phyloP scores from a whole-genome alignment of 2,888 invertebrate species.

The Pristionchus arcanus region DNA sequence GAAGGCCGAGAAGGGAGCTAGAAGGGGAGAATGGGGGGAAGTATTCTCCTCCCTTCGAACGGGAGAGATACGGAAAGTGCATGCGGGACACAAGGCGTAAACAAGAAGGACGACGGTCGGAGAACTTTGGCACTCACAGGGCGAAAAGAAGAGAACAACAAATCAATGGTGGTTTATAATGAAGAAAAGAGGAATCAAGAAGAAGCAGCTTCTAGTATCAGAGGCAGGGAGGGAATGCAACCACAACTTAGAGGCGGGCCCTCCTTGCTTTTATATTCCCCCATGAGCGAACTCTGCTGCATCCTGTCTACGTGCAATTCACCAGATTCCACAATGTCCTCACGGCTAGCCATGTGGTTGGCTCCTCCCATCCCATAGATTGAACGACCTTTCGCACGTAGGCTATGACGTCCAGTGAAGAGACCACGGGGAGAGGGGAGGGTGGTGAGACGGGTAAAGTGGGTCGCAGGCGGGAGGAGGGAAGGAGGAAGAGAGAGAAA shows the following conservation, averaged over 20 bases:
- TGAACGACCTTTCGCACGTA: not conserved
- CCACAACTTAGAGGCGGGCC: not conserved
- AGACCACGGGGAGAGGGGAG: not conserved
- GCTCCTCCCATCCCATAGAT: not conserved
- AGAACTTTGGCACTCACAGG: not conserved
- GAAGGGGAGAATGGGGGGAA: not conserved
- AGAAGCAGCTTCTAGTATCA: not conserved
- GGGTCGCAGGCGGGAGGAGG: not conserved
- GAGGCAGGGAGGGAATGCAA: too few species aligned
- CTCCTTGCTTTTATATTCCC: not conserved
- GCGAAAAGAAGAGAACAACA: not conserved
- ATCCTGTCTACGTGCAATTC: not conserved
- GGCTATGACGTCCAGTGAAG: not conserved
- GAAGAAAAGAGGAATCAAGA: not conserved
- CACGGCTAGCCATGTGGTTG: not conserved
- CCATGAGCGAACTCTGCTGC: not conserved
- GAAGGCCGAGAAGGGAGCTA: not conserved
- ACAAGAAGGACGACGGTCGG: not conserved
- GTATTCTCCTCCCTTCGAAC: not conserved
- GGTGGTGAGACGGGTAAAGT: not conserved
- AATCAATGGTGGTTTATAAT: not conserved
- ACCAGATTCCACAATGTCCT: not conserved
- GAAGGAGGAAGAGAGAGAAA: not conserved
- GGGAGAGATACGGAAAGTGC: not conserved
- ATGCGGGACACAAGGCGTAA: not conserved